Evolutionary conservation across 2,797 vertebrate genomes (phyloP).

Genomic region (Acanthurus leucopareius): DNA sequence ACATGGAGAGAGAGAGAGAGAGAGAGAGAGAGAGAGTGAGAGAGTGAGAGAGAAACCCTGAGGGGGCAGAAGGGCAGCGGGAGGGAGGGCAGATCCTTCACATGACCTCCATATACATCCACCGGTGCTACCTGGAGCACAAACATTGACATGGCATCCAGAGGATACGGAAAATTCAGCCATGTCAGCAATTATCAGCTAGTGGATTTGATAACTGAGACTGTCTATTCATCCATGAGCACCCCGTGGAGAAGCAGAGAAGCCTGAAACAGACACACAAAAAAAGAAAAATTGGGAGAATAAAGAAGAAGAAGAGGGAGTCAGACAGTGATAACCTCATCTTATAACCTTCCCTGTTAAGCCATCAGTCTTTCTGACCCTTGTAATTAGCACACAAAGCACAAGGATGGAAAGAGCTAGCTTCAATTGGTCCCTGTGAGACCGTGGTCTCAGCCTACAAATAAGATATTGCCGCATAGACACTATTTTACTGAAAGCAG

Average conservation of each 20-base stretch:
- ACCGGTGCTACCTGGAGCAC: slow-evolving; percentile 61
- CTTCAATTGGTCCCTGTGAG: slow-evolving; percentile 86
- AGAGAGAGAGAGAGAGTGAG: neutral
- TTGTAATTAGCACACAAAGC: slow-evolving; percentile 86
- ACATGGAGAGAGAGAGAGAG: slow-evolving; percentile 2
- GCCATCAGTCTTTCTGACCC: slow-evolving; percentile 84
- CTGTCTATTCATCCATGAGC: slow-evolving; percentile 41
- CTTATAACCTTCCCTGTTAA: slow-evolving; percentile 77
- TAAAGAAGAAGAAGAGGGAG: slow-evolving; percentile 25
- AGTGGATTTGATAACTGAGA: slow-evolving; percentile 48
- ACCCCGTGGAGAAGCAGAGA: slow-evolving; percentile 16
- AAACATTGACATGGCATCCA: slow-evolving; percentile 50
- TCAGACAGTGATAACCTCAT: slow-evolving; percentile 71
- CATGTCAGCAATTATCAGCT: slow-evolving; percentile 57
- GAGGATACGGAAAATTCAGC: slow-evolving; percentile 61
- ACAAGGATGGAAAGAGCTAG: slow-evolving; percentile 68
- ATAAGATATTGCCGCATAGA: slow-evolving; percentile 85
- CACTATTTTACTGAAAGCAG: slow-evolving; percentile 81
- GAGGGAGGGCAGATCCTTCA: slow-evolving; percentile 57
- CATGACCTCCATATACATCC: slow-evolving; percentile 59
- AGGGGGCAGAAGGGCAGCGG: slow-evolving; percentile 21
- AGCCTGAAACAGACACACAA: slow-evolving; percentile 40
- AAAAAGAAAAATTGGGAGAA: neutral
- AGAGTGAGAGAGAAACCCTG: neutral
- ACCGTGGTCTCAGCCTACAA: slow-evolving; percentile 76